Base-by-base conservation (phyloP, 2,797 vertebrate species). In the Dendrocincla tyrannina region DNA sequence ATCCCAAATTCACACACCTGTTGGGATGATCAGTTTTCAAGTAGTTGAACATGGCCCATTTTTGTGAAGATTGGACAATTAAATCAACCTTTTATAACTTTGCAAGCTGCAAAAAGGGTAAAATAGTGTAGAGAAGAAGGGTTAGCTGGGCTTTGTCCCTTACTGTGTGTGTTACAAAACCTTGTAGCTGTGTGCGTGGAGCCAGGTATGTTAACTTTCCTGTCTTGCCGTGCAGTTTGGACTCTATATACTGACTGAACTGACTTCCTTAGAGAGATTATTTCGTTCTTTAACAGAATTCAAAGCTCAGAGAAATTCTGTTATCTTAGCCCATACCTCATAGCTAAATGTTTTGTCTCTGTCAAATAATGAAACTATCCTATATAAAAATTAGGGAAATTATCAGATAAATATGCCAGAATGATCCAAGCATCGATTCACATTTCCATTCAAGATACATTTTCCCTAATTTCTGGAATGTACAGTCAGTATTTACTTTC, bases 1-100 rank as follows among this genome's bases (percentile, higher is more conserved):
- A 0, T 88, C 25, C 46, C 17, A 53, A 59, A 23, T 47, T 77
- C n/a, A 42, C 2, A 2, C 13, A 28, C 5, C 15, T 47, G 0
- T 12, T 41, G 47, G 27, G 69, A 47, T 67, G 19, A 84, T 66
- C 33, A 69, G 55, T 63, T 55, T 86, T 81, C 17, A 88, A 7
- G 17, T 37, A 39, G 25, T 59, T 84, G 72, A 79, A 47, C 18
- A 7, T 63, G 17, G 9, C 11, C 58, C 8, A 2, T 39, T 79
- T 60, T 59, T 91, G 35, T 62, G 70, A 69, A 75, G 39, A 32
- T 11, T 73, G 46, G 17, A 30, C 50, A 82, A 20, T 59, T 72
- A 39, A 39, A 78, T 72, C 33, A 60, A 24, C 13, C 15, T 52
- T 73, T 68, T 78, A 24, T 67, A 75, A 53, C 32, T 77, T 39